Base-by-base conservation (phyloP, 2,888 invertebrate genomes). In the Allacma fusca region DNA sequence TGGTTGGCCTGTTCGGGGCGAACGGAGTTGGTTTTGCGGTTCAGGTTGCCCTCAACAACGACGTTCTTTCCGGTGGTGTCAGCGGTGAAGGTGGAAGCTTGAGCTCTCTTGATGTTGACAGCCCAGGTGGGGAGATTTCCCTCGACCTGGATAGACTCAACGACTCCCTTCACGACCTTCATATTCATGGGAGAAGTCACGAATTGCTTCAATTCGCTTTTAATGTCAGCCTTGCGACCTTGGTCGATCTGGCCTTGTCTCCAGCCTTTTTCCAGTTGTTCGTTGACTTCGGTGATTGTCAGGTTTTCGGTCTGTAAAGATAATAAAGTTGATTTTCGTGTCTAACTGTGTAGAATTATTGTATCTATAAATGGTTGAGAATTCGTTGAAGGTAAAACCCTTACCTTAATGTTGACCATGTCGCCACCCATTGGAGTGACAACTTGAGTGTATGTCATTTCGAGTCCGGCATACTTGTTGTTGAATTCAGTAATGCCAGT, bases 61-160 rank as follows among this genome's bases (percentile, higher is more conserved):
- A 77, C 24, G 57, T 23, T 21, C 19, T 81, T 80, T 28, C 82
- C 82, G 43, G 77, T 79, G 65, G 82, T 77, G 78, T 83, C 81
- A 21, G 82, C 13, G 57, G 78, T 81, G 79, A 81, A 81, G 40
- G 79, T 77, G 40, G 82, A 80, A 28, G 86, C 84, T 57, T 86
- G 77, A 74, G 86, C 86, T 78, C 85, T 85, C 84, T 88, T 88
- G 79, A 87, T 84, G 85, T 88, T 87, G 73, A 86, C 83, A n/a
- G 87, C 86, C 85, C 85, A 86, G 19, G 82, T 80, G 0, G 87
- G 86, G 24, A 87, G 87, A 59, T 84, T 84, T 1, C 77, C 75
- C 2, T 83, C 82, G 19, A 86, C 85, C n/a, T 83, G 81, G 62
- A 83, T 79, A 59, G 76, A 71, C 34, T 77, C 72, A 26, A 87